phyloP scores from a whole-genome alignment of 2,113 vertebrate species.

The Felis catus region DNA sequence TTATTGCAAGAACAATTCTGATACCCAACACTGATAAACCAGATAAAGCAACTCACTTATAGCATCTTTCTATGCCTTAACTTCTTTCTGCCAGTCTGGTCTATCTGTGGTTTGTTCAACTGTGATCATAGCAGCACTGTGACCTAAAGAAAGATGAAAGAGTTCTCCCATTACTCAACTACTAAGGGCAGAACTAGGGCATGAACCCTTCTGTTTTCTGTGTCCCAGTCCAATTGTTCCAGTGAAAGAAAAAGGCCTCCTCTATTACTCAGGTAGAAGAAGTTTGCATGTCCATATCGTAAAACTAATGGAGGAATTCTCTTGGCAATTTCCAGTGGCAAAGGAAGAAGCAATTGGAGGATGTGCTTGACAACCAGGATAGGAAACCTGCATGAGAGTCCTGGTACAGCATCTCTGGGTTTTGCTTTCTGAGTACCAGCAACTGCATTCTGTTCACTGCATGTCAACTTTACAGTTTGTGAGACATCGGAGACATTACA shows the following conservation, averaged over 20 bases:
- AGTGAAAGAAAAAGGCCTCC: not conserved
- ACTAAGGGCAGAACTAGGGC: not conserved
- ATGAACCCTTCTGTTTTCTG: not conserved
- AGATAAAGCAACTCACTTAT: not conserved
- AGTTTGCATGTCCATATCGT: not conserved
- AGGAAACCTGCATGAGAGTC: not conserved
- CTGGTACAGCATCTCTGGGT: not conserved
- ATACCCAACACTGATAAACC: not conserved
- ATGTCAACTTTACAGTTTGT: not conserved
- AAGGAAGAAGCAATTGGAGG: not conserved
- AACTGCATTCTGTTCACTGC: slow-evolving; percentile 16
- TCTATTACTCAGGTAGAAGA: not conserved
- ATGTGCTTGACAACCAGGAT: not conserved
- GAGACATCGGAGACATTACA: not conserved
- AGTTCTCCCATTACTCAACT: not conserved
- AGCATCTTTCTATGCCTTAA: not conserved
- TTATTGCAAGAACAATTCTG: not conserved
- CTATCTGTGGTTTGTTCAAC: not conserved
- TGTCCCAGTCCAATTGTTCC: not conserved
- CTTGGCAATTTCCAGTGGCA: not conserved
- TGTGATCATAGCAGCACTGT: not conserved
- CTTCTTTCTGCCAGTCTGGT: not conserved
- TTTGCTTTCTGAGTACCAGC: not conserved
- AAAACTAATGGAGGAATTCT: not conserved
- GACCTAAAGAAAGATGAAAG: not conserved